A percentile compares a stretch with the other conserved stretches of the same genome.
These are phyloP conservation scores for Allygus modestus DNA, from an alignment of 2,888 invertebrate species.

Conservation along the genomic window DNA sequence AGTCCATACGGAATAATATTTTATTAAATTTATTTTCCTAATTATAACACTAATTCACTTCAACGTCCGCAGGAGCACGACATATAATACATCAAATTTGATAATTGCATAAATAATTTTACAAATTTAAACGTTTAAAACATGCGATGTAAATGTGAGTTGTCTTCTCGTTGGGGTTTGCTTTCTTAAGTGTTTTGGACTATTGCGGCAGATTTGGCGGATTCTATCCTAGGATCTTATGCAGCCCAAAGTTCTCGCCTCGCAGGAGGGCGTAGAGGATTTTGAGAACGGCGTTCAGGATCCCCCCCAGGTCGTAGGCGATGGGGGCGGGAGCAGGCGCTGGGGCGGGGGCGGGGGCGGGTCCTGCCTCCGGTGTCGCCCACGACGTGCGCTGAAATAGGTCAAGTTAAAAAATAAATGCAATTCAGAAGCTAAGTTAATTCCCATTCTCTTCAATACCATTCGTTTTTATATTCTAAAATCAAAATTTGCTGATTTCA, in stretches of 20 bases:
- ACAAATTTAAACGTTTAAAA: no score
- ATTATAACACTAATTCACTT: background rate
- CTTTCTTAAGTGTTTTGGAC: background rate
- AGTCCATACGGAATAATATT: background rate
- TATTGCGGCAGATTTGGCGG: background rate
- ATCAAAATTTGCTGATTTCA: no score
- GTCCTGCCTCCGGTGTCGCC: background rate
- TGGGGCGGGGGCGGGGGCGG: background rate
- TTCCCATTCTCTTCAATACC: no score
- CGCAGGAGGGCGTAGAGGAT: constrained; percentile 37
- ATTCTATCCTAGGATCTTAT: constrained; percentile 10
- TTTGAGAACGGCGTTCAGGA: constrained; percentile 40
- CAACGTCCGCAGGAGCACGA: background rate
- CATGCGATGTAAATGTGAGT: no score
- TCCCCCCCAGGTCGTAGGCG: constrained; percentile 37
- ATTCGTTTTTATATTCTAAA: no score
- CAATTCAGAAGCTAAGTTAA: no score
- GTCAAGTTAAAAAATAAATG: background rate
- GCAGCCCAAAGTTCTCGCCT: constrained; percentile 33
- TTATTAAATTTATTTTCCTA: constrained; percentile 16
- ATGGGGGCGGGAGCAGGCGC: constrained; percentile 35
- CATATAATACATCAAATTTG: background rate
- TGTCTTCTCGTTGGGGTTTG: background rate
- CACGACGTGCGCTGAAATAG: constrained; percentile 23
- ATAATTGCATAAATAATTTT: background rate